A percentile compares a stretch with the other conserved stretches of the same genome.
phyloP scores from a whole-genome alignment of 1,140 invertebrate genomes.

The Drosophila mayri region DNA sequence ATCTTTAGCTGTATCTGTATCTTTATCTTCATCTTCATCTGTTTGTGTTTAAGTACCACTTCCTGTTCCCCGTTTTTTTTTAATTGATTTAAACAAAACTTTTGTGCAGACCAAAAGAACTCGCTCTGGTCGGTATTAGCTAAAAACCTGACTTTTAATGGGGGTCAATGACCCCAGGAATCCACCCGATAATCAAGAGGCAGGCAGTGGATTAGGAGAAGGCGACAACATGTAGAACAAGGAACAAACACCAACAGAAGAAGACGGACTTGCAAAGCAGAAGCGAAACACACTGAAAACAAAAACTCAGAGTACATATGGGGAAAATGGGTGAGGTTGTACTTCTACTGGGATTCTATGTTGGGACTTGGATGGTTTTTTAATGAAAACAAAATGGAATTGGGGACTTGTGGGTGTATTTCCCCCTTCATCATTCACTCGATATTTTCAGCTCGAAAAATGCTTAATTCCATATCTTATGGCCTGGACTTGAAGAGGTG shows the following conservation, averaged over 20 bases:
- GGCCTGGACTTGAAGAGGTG: neutral
- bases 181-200: slow-evolving; percentile 2
- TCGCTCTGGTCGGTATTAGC: neutral
- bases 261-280: slow-evolving; percentile 52
- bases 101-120: slow-evolving; percentile 10
- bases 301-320: slow-evolving; percentile 17
- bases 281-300: slow-evolving; percentile 39
- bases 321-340: neutral
- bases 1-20: neutral
- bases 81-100: neutral
- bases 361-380: neutral
- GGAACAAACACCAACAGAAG: slow-evolving; percentile 54
- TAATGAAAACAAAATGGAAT: neutral
- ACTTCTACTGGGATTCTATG: neutral
- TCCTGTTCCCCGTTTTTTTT: slow-evolving; percentile 8
- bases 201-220: neutral
- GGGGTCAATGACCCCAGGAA: neutral
- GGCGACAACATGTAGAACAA: slow-evolving; percentile 41
- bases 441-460: neutral
- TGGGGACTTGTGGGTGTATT: neutral
- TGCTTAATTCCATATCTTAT: neutral
- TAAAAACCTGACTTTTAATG: neutral
- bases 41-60: neutral
- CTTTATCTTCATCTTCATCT: neutral
- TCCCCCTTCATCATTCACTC: slow-evolving; percentile 7